phyloP scores from a whole-genome alignment of 2,797 vertebrate genomes.

The Gymnothorax reevesii region DNA sequence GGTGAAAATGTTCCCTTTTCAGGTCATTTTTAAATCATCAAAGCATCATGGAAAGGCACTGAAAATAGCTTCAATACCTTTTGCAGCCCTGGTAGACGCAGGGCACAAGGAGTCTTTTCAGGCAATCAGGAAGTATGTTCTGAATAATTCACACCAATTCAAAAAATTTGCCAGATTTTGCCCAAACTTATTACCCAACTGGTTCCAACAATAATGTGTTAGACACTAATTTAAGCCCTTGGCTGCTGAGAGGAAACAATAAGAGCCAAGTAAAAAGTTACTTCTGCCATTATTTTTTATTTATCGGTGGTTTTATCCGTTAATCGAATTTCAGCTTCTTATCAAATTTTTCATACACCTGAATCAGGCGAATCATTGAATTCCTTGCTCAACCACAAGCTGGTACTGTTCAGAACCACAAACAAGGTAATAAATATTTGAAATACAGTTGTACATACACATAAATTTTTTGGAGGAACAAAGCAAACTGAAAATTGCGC shows the following conservation, averaged over 20 bases:
- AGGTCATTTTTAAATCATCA: neutral
- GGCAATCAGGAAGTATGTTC: constrained; percentile 2
- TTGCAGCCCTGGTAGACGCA: constrained; percentile 7
- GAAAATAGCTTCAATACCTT: neutral
- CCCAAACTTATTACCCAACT: constrained; percentile 11
- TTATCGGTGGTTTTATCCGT: neutral
- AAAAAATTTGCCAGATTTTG: constrained; percentile 37
- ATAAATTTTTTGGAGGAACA: neutral
- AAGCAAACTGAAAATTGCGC: neutral
- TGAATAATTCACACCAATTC: constrained; percentile 32
- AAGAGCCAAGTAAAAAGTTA: neutral
- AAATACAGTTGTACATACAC: neutral
- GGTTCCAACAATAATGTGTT: constrained; percentile 15
- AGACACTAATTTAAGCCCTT: neutral
- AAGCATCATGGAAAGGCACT: constrained; percentile 3
- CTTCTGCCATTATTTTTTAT: neutral
- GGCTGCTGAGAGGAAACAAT: neutral
- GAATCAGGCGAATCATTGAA: neutral
- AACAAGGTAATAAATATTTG: constrained; percentile 14
- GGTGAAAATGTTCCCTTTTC: constrained; percentile 9
- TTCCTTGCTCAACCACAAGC: constrained; percentile 12
- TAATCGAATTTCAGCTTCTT: constrained; percentile 10
- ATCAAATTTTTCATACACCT: constrained; percentile 19
- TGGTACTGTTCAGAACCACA: constrained; percentile 30
- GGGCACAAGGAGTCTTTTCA: constrained; percentile 5